A percentile compares a stretch with the other conserved stretches of the same genome.
phyloP scores from a whole-genome alignment of 2,888 invertebrate genomes.

The Aplocera efformata region DNA sequence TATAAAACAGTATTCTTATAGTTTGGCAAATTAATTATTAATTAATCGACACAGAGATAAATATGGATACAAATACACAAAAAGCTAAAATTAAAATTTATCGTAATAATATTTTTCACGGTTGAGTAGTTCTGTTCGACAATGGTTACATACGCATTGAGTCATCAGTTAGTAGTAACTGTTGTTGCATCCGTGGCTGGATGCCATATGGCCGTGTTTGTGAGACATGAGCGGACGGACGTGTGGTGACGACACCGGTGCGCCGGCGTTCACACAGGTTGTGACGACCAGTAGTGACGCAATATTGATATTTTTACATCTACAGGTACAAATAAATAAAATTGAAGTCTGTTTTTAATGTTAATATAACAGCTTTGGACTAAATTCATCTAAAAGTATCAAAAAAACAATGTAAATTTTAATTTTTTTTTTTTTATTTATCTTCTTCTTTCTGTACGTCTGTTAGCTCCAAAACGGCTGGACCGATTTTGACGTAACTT shows the following conservation, averaged over 20 bases:
- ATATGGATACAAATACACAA: neutral
- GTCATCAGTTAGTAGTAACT: slow-evolving; percentile 37
- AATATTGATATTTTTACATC: neutral
- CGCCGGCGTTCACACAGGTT: slow-evolving; percentile 24
- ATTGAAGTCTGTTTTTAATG: no score
- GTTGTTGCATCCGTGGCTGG: slow-evolving; percentile 25
- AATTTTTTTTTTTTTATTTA: no score
- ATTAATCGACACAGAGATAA: no score
- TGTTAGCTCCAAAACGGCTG: no score
- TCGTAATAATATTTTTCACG: slow-evolving; percentile 37
- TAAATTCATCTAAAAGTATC: no score
- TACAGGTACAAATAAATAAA: no score
- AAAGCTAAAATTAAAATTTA: slow-evolving; percentile 17
- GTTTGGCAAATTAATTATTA: no score
- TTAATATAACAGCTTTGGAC: no score
- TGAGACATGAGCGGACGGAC: slow-evolving; percentile 52
- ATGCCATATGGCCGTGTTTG: slow-evolving; percentile 65
- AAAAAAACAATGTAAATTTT: no score
- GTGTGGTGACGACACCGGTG: slow-evolving; percentile 39
- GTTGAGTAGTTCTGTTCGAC: slow-evolving; percentile 36
- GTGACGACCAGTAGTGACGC: neutral
- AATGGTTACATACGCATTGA: slow-evolving; percentile 50
- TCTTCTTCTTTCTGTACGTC: no score
- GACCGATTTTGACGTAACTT: no score
- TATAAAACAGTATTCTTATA: no score